These are phyloP conservation scores for Cryptocephalus primarius DNA, from an alignment of 2,888 invertebrate species.

Conservation along the genomic window DNA sequence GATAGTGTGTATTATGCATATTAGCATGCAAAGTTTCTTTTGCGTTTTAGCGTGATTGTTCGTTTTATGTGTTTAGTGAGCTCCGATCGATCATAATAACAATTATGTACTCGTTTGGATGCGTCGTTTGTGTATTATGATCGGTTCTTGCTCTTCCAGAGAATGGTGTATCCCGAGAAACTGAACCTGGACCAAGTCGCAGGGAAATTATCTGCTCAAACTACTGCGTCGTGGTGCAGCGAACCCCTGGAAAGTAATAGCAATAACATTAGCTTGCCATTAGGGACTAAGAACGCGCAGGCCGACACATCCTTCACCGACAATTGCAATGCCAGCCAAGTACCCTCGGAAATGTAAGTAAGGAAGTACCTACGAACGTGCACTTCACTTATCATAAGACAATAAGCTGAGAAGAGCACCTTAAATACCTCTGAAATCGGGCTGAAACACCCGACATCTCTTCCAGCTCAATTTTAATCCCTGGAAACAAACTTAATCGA, in stretches of 20 bases:
- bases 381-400: no score
- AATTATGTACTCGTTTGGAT: background rate
- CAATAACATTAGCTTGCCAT: constrained; percentile 15
- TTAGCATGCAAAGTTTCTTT: background rate
- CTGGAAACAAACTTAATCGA: no score
- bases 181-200: constrained; percentile 30
- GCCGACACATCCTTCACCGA: constrained; percentile 9
- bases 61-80: background rate
- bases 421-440: no score
- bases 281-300: constrained; percentile 5
- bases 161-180: constrained; percentile 38
- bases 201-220: constrained; percentile 18
- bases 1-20: background rate
- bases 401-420: no score
- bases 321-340: constrained; percentile 5
- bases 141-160: constrained; percentile 16
- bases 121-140: background rate
- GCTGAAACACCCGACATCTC: no score
- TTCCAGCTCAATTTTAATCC: no score
- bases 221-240: constrained; percentile 30
- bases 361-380: background rate
- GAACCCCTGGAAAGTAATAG: constrained; percentile 25
- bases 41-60: background rate
- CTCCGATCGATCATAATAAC: background rate
- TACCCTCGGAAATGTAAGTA: constrained; percentile 2